Evolutionary conservation across 1,140 invertebrate genomes (phyloP).

Genomic region (Papilio polyxenes): DNA sequence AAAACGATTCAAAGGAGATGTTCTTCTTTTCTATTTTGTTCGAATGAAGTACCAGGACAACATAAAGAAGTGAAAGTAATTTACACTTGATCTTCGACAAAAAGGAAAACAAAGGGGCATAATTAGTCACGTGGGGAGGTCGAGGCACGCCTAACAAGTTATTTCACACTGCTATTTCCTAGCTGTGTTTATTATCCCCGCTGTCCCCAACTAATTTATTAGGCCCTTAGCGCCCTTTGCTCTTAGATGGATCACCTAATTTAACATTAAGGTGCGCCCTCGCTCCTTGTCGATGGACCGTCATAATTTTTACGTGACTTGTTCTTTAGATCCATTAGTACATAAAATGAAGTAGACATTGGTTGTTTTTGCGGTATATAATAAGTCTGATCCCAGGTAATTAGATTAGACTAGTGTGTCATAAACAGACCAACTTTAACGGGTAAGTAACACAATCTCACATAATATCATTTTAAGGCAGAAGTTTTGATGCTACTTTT

Average conservation of each 20-base stretch:
- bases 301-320: constrained; percentile 54
- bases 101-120: constrained; percentile 62
- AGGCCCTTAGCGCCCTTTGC: constrained; percentile 71
- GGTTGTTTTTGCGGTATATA: not conserved
- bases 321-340: not conserved
- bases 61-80: not conserved
- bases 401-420: too few relatives aligned
- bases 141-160: constrained; percentile 68
- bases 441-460: too few relatives aligned
- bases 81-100: constrained; percentile 21
- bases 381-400: too few relatives aligned
- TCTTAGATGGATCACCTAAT: constrained; percentile 76
- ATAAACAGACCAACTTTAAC: too few relatives aligned
- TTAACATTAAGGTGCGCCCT: constrained; percentile 70
- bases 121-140: constrained; percentile 74
- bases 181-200: constrained; percentile 71
- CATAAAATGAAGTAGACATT: not conserved
- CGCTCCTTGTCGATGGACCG: constrained; percentile 50
- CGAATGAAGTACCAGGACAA: not conserved
- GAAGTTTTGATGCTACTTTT: too few relatives aligned
- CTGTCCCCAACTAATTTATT: constrained; percentile 78
- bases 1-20: too few relatives aligned
- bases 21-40: too few relatives aligned
- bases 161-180: constrained; percentile 65
- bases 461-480: too few relatives aligned